Evolutionary conservation across 1,140 invertebrate genomes (phyloP), one percentile per base, ranked within the genome.

Genomic region (Drosophila sproati): DNA sequence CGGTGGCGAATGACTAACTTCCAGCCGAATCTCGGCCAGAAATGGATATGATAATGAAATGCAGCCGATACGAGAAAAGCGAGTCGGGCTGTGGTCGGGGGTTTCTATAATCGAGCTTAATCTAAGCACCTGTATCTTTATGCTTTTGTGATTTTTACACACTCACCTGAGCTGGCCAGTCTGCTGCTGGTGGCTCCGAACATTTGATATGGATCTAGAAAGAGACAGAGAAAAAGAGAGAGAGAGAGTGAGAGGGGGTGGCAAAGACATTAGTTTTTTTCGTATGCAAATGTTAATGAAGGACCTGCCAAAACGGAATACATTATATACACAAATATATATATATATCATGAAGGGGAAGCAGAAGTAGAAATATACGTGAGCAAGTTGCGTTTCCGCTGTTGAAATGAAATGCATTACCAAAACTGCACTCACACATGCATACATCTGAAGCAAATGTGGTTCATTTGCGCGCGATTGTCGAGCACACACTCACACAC

Each of bases 141-240:
- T 91, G 90, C 83, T 91, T 91, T 86, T 91, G 71, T 89, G 72
- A 80, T 77, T 88, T 50, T 41, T 50, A 32, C 70, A 52, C 54
- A 91, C 91, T 91, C 71, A 97, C 97, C 97, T 94, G 97, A 98
- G 93, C 97, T 98, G 35, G 97, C 97, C 88, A 98, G 94, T 90
- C 97, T 95, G 94, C 97, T 98, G 94, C 97, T 98, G 51, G 98
- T 98, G 50, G 97, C 96, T 57, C 97, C 97, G 93, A 98, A 98
- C 96, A 98, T 97, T 94, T 98, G 97, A 95, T 98, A 98, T 91
- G 98, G 97, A 96, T 98, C 97, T 98, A 64, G 34, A 37, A 95
- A 82, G 20, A 94, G 69, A 76, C 78, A 78, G 73, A 60, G 48
- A 20, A 3, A 55, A 32, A n/a, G 20, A 20, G 20, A 20, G 20